A percentile compares a stretch with the other conserved stretches of the same genome.
These are phyloP conservation scores for Tipula helvola DNA, from an alignment of 2,888 invertebrate genomes.

Conservation along the genomic window DNA sequence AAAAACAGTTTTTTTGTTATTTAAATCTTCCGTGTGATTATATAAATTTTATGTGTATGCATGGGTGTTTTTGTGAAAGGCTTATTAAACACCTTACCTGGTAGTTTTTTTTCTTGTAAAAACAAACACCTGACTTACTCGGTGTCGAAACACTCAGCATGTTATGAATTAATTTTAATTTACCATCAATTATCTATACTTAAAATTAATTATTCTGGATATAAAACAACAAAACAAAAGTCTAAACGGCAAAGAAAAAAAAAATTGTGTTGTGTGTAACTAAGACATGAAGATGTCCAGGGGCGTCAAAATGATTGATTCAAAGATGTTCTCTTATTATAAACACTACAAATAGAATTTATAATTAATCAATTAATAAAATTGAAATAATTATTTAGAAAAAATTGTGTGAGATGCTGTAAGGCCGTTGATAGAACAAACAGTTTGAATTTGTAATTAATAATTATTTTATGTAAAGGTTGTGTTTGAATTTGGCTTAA, in stretches of 20 bases:
- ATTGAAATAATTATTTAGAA: neutral
- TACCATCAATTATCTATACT: neutral
- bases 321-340: neutral
- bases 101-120: neutral
- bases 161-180: neutral
- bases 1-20: neutral
- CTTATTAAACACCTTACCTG: neutral
- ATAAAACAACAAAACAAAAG: neutral
- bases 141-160: neutral
- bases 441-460: neutral
- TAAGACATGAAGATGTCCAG: neutral
- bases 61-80: neutral
- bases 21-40: neutral
- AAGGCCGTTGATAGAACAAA: neutral
- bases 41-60: neutral
- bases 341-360: neutral
- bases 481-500: neutral
- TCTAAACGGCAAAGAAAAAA: neutral
- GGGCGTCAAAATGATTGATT: conserved; percentile 4
- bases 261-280: neutral
- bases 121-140: neutral
- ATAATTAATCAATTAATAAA: neutral
- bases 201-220: neutral
- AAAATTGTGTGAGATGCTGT: neutral
- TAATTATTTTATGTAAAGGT: neutral